phyloP scores from a whole-genome alignment of 2,113 vertebrate species.

The Carettochelys insculpta region DNA sequence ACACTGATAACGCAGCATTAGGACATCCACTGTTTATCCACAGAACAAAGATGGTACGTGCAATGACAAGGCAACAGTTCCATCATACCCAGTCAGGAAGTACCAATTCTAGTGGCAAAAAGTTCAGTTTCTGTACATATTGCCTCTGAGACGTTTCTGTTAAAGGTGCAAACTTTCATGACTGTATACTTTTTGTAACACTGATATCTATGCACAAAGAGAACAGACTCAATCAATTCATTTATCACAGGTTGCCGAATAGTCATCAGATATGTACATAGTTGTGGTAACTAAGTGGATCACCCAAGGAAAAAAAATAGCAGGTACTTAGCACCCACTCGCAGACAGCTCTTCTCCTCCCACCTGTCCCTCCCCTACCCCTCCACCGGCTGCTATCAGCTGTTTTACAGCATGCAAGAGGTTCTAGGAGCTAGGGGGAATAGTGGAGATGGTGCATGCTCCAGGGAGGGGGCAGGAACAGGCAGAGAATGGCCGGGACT shows the following conservation, averaged over 20 bases:
- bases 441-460: no score
- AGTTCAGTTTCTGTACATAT: not conserved
- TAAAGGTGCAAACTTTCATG: not conserved
- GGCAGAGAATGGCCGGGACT: no score
- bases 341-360: no score
- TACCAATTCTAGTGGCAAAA: not conserved
- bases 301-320: no score
- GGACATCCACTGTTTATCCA: not conserved
- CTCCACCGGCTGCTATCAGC: no score
- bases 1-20: not conserved
- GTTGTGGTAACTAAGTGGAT: conserved; percentile 1
- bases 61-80: not conserved
- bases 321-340: no score
- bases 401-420: no score
- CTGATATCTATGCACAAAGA: conserved; percentile 32
- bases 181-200: conserved; percentile 32
- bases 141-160: not conserved
- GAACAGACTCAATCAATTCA: conserved; percentile 17
- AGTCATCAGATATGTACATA: conserved; percentile 35
- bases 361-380: no score
- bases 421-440: no score
- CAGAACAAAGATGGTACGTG: not conserved
- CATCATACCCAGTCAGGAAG: not conserved
- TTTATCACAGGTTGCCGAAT: conserved; percentile 39
- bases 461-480: no score